A percentile compares a stretch with the other conserved stretches of the same genome.
phyloP scores from a whole-genome alignment of 2,113 vertebrate species.

The Fukomys damarensis region DNA sequence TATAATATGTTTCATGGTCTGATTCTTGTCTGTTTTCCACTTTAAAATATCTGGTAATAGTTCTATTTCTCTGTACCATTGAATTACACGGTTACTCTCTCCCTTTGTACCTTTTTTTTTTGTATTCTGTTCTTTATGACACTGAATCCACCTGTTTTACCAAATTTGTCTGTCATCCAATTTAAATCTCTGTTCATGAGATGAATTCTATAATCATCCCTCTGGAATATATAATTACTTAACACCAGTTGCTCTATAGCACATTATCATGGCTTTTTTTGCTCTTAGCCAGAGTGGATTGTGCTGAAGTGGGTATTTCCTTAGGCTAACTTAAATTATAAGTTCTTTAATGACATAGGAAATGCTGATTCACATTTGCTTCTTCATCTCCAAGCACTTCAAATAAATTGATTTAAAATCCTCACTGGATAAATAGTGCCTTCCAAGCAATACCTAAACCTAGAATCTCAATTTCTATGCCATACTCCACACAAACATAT shows the following conservation, averaged over 20 bases:
- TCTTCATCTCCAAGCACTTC: not conserved
- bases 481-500: rapidly evolving
- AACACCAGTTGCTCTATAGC: too few relatives aligned
- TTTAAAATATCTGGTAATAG: not conserved
- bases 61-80: not conserved
- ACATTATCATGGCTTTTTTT: not conserved
- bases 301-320: not conserved
- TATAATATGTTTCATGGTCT: not conserved
- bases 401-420: not conserved
- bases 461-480: not conserved
- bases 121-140: not conserved
- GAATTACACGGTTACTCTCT: not conserved
- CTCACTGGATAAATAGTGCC: not conserved
- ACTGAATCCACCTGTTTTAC: not conserved
- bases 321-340: not conserved
- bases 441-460: not conserved
- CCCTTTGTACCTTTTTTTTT: not conserved
- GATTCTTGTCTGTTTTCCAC: not conserved
- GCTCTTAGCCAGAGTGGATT: too few relatives aligned
- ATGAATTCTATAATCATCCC: not conserved
- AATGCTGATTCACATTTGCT: not conserved
- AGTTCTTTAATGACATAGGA: not conserved
- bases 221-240: not conserved
- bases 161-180: not conserved
- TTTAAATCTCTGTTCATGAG: not conserved